Base-by-base conservation (phyloP, 1,140 invertebrate species). In the Heliconius nattereri region DNA sequence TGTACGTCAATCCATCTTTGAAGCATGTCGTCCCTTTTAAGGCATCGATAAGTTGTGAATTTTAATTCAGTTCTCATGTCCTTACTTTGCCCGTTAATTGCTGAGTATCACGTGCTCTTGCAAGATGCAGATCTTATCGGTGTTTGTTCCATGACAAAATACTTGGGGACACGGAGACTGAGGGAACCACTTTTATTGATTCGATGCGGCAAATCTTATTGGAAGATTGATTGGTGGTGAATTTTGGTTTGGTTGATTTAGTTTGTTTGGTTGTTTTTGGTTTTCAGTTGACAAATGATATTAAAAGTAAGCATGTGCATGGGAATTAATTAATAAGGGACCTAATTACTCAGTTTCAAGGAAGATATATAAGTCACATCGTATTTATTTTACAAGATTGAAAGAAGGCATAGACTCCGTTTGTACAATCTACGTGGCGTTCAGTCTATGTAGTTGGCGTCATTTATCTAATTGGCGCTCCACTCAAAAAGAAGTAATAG, bases 21-120 rank as follows among this genome's bases (percentile, higher is more conserved):
- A 60, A 45, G 54, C 78, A 79, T 75, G 78, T 75, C 73, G 23
- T 78, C 74, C 73, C 66, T 70, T 72, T 75, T 75, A 52, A 72
- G 78, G 73, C 60, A 75, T 75, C 78, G 78, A 79, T 75, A 79
- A 75, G 40, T 75, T 57, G 78, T 79, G 73, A 75, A 79, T 79
- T 79, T 75, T 79, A 79, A 79, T 79, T 79, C 73, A 40, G 54
- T 79, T 75, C 71, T 72, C 78, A 26, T 75, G 78, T 79, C 75
- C 74, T 78, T 75, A 32, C 40, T 71, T 26, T 75, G 37, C 71
- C 60, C 78, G 78, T 79, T 75, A 79, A 79, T 79, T 79, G 73
- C 73, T 52, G 26, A 60, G 60, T 60, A 75, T 79, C 75, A 76
- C 66, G n/a, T 75, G 23, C 26, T 20, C 26, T 3, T 72, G 57